Evolutionary conservation across 2,113 vertebrate species (phyloP).

Genomic region (Colinus virginianus): DNA sequence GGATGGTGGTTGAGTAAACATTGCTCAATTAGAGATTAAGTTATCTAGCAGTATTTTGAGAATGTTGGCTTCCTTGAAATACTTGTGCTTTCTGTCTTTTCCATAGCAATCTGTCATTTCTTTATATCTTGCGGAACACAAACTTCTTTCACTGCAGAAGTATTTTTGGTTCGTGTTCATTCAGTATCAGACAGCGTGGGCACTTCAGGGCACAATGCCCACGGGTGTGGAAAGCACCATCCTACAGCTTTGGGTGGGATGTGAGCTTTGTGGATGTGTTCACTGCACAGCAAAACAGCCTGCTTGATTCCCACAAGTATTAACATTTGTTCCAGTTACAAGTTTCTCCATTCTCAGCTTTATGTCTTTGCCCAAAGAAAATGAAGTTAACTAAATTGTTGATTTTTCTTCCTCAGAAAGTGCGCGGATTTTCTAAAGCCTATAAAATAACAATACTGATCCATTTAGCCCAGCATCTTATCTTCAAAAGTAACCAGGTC

Average conservation of each 20-base stretch:
- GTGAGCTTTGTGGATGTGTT: background rate
- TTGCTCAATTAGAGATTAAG: constrained; percentile 7
- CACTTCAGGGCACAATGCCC: rapidly evolving
- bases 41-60: constrained; percentile 3
- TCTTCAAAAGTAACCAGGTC: background rate
- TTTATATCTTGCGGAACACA: background rate
- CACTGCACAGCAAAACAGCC: background rate
- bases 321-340: background rate
- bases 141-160: background rate
- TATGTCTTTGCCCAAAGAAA: background rate
- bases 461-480: background rate
- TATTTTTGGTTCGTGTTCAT: background rate
- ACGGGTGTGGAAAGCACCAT: background rate
- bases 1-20: background rate
- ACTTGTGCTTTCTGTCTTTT: background rate
- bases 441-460: background rate
- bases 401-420: background rate
- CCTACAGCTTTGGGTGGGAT: background rate
- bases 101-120: background rate
- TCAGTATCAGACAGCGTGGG: background rate
- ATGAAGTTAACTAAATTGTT: background rate
- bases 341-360: constrained; percentile 5
- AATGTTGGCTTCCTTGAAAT: constrained; percentile 3
- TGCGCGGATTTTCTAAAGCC: background rate
- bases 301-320: background rate